phyloP scores from a whole-genome alignment of 1,140 invertebrate genomes.

The Diplogasteroides magnus region DNA sequence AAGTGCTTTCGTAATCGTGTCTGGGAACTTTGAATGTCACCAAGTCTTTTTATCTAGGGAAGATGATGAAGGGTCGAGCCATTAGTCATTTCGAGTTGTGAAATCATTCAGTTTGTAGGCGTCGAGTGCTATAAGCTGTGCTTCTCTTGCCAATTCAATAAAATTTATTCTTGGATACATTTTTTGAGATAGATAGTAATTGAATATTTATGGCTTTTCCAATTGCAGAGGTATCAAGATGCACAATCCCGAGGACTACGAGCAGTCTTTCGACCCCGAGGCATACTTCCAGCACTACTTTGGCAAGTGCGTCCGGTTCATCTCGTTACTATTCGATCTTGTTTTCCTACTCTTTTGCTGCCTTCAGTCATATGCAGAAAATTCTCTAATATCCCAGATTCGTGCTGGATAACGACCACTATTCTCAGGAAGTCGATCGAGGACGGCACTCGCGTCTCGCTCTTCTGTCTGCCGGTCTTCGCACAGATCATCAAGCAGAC shows the following conservation, averaged over 20 bases:
- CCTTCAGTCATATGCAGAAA: neutral
- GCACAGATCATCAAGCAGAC: slow-evolving; percentile 35
- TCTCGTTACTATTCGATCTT: neutral
- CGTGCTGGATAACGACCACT: neutral
- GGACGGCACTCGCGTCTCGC: slow-evolving; percentile 41
- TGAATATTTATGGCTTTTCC: too few species aligned
- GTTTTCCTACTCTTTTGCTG: slow-evolving; percentile 4
- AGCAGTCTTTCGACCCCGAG: slow-evolving; percentile 36
- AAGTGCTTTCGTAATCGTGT: too few species aligned
- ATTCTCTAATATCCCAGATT: neutral
- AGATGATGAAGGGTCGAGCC: too few species aligned
- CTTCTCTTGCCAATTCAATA: too few species aligned
- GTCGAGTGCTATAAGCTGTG: too few species aligned
- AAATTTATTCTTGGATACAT: too few species aligned
- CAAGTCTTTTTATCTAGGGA: too few species aligned
- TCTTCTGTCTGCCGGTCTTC: slow-evolving; percentile 46
- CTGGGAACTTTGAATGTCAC: too few species aligned
- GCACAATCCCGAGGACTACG: slow-evolving; percentile 40
- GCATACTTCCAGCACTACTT: slow-evolving; percentile 45
- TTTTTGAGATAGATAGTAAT: too few species aligned
- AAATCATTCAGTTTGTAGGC: too few species aligned
- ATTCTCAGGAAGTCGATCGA: slow-evolving; percentile 38
- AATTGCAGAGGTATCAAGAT: too few species aligned
- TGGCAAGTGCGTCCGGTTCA: slow-evolving; percentile 28
- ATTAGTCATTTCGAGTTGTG: too few species aligned